These are phyloP conservation scores for Pseudopleuronectes americanus DNA, from an alignment of 2,797 vertebrate genomes.

Conservation along the genomic window DNA sequence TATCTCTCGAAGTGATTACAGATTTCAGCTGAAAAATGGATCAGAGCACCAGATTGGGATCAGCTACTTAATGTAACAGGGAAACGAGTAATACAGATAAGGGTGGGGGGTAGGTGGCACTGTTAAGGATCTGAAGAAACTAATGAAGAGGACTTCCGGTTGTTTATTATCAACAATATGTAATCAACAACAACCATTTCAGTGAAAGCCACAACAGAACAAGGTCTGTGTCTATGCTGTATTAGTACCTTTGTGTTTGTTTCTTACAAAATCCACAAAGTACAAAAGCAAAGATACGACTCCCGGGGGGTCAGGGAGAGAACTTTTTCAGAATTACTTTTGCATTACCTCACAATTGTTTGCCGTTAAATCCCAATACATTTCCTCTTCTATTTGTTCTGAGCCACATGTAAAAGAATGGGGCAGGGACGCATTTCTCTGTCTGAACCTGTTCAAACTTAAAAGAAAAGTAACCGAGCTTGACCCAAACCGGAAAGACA, in stretches of 20 bases:
- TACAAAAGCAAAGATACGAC: not conserved
- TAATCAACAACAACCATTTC: not conserved
- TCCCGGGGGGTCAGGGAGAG: too few relatives aligned
- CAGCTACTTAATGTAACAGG: constrained; percentile 20
- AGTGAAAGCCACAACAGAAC: not conserved
- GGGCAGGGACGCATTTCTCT: too few relatives aligned
- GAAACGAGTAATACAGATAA: constrained; percentile 14
- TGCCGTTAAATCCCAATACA: too few relatives aligned
- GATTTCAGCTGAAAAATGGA: constrained; percentile 35
- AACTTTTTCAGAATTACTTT: too few relatives aligned
- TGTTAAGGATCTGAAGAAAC: constrained; percentile 3
- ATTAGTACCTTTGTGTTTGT: not conserved
- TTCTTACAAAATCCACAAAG: not conserved
- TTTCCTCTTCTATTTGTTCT: too few relatives aligned
- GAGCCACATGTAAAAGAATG: too few relatives aligned
- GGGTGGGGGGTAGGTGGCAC: not conserved
- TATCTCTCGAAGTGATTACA: not conserved
- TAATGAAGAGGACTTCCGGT: not conserved
- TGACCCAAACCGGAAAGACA: too few relatives aligned
- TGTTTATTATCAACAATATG: constrained; percentile 6
- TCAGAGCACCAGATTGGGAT: constrained; percentile 44
- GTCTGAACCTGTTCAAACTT: too few relatives aligned
- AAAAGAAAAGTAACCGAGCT: too few relatives aligned
- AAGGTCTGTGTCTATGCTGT: not conserved
- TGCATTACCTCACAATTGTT: too few relatives aligned